Evolutionary conservation across 1,140 invertebrate species (phyloP), one percentile per base, ranked within the genome.

Genomic region (Diorhabda sublineata): DNA sequence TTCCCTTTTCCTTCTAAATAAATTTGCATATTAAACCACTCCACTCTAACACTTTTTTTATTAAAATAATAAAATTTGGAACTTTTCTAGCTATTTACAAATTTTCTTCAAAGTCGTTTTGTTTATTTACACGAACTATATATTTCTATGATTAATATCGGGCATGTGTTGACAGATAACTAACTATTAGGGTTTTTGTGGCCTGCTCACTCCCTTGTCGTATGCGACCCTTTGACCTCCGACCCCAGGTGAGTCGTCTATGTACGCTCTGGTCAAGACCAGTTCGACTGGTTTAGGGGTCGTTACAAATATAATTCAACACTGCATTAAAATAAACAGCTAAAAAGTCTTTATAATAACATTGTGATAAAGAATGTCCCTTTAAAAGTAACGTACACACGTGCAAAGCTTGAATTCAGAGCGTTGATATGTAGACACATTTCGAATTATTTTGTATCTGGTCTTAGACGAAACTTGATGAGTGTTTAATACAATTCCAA

Each of bases 131-230:
- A 61, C 6, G n/a, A 52, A 52, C 47, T n/a, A 8, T n/a, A 52
- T n/a, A 52, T 71, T 71, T 80, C n/a, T 77, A 78, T 80, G 78
- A 80, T 80, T 80, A 78, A 80, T 80, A 80, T 80, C 78, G 67
- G 78, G 72, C 76, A 80, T 80, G 78, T 80, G 78, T 80, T 80
- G 78, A 80, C 78, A 80, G 76, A 75, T 78, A 72, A 79, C 77
- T 67, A 76, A 78, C 76, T 78, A 80, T 78, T 80, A 80, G 76
- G 77, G 78, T 68, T 78, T 78, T 77, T 80, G 78, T 69, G 78
- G 78, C 78, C 70, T 80, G 78, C 77, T 80, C 78, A 80, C 78
- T 79, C 78, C 78, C 75, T 74, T 78, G 77, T 79, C 26, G 77
- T 72, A 62, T 68, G 71, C 71, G 70, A 74, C 71, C 77, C 70